Evolutionary conservation across 2,888 invertebrate genomes (phyloP).

Genomic region (Chydorus sphaericus): DNA sequence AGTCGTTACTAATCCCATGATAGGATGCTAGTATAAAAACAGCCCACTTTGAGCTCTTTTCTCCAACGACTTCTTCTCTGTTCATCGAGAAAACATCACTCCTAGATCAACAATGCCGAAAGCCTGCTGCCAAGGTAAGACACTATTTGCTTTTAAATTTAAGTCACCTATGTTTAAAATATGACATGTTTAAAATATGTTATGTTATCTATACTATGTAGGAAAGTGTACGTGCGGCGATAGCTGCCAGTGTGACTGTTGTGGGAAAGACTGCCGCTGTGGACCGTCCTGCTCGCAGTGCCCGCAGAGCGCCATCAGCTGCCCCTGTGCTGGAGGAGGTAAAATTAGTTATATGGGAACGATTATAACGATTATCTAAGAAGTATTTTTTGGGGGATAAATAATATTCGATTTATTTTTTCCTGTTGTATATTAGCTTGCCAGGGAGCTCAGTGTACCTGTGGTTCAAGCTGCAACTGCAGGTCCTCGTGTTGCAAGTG

Average conservation of each 20-base stretch:
- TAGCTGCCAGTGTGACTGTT: too few relatives aligned
- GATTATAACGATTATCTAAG: too few relatives aligned
- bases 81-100: neutral
- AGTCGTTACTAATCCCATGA: too few relatives aligned
- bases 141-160: neutral
- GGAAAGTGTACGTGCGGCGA: neutral
- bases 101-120: neutral
- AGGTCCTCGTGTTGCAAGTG: neutral
- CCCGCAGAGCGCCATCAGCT: neutral
- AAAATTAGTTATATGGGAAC: too few relatives aligned
- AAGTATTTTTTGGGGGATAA: too few relatives aligned
- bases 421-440: too few relatives aligned
- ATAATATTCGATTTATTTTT: too few relatives aligned
- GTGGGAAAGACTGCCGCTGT: neutral
- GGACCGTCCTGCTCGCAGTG: neutral
- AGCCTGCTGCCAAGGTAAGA: neutral
- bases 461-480: neutral
- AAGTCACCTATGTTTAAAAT: neutral
- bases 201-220: neutral
- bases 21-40: too few relatives aligned
- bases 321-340: neutral
- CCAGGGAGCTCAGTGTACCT: neutral
- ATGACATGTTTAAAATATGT: too few relatives aligned
- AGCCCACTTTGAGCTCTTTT: too few relatives aligned
- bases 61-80: neutral